Base-by-base conservation (phyloP, 2,797 vertebrate species). In the Lindbergichthys nudifrons region DNA sequence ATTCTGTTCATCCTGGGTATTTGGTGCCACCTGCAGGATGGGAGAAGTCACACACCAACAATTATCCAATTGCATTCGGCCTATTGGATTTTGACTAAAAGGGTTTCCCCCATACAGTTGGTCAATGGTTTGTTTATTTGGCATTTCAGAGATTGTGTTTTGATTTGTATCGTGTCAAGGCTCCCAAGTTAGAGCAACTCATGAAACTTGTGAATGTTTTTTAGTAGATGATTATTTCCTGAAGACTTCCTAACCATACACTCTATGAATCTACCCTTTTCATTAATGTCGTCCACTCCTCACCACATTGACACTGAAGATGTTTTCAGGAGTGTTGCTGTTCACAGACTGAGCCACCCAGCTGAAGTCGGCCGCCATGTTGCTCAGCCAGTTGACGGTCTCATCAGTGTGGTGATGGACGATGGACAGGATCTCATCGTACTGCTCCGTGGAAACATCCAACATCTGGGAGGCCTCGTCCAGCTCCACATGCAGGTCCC, bases 291-390 rank as follows among this genome's bases (percentile, higher is more conserved):
- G 6, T 13, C 41, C 32, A 15, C 12, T 23, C 15, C 52, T 93
- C 94, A 98, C 97, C 93, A 85, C 94, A 54, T 88, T 87, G 88
- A 97, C 87, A n/a, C 67, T 94, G 92, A 97, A 97, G 91, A 96
- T 76, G 53, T 89, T 94, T 66, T 94, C 89, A 1, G 89, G 78
- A 48, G 73, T 45, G 1, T 83, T 90, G 56, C 79, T 87, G 76
- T 94, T 64, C 65, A 86, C 92, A 64, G 95, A 85, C 71, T 95
- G 94, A 8, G 95, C 92, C 87, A 98, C 96, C 97, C 97, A 98
- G 77, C 95, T 93, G 78, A 96, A 97, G 13, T 95, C 90, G 9
- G 94, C 79, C 0, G 93, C 96, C 96, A 97, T 97, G 92, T 92
- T 93, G 82, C 90, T 92, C 73, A 98, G 81, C 92, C 97, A 92